These are phyloP conservation scores for Hypselothyrea guttata DNA, from an alignment of 2,888 invertebrate genomes.

Conservation along the genomic window DNA sequence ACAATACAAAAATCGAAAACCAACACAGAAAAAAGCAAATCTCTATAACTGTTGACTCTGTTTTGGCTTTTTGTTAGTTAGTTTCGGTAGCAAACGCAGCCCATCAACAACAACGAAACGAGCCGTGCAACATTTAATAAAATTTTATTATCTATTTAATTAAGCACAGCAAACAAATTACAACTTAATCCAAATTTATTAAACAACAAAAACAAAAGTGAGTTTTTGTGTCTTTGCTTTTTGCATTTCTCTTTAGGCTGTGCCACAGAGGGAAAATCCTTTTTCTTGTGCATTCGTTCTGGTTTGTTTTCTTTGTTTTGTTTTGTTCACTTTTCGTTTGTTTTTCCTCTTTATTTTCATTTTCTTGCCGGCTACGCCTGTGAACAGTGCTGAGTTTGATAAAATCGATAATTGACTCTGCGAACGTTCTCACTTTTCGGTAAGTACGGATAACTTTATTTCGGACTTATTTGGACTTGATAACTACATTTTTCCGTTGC, in stretches of 20 bases:
- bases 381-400: conserved; percentile 50
- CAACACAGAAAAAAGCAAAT: conserved; percentile 3
- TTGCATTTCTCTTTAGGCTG: too few species aligned
- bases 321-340: conserved; percentile 2
- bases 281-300: not conserved
- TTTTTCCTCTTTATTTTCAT: conserved; percentile 15
- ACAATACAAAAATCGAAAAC: conserved; percentile 5
- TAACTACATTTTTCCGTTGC: too few species aligned
- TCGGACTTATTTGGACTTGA: too few species aligned
- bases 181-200: not conserved
- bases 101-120: conserved; percentile 35
- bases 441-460: too few species aligned
- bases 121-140: not conserved
- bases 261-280: too few species aligned
- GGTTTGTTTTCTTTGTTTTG: not conserved
- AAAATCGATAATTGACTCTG: conserved; percentile 70
- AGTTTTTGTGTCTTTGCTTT: conserved; percentile 20
- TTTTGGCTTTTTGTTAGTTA: conserved; percentile 24
- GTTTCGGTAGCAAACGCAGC: conserved; percentile 32
- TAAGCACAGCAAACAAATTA: not conserved
- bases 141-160: not conserved
- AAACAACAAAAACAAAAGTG: conserved; percentile 15
- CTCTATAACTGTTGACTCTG: conserved; percentile 13
- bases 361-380: not conserved
- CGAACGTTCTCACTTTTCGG: conserved; percentile 41